phyloP scores from a whole-genome alignment of 2,113 vertebrate species.

The Colaptes auratus region DNA sequence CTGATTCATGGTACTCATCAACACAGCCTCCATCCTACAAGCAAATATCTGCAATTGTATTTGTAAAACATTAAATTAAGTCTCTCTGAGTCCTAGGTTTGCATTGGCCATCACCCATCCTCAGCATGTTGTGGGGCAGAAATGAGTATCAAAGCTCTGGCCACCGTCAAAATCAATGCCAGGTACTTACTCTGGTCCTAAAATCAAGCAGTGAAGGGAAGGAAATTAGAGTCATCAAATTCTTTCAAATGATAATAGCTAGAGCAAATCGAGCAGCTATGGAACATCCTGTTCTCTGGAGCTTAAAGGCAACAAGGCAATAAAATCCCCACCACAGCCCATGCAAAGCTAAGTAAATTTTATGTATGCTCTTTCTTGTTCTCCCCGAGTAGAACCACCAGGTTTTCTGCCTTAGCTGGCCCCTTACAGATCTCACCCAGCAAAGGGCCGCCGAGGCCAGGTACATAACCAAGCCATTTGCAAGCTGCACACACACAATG shows the following conservation, averaged over 20 bases:
- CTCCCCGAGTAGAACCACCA: not conserved
- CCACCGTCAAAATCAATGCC: slow-evolving; percentile 4
- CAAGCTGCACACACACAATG: not conserved
- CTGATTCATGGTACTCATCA: not conserved
- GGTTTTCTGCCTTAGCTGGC: not conserved
- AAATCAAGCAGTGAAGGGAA: slow-evolving; percentile 6
- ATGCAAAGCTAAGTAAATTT: slow-evolving; percentile 2
- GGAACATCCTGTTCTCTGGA: slow-evolving; percentile 16
- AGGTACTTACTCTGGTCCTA: not conserved
- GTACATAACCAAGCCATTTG: not conserved
- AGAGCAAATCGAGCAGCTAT: slow-evolving; percentile 37
- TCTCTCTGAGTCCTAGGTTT: not conserved
- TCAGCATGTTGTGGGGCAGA: not conserved
- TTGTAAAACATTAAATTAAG: not conserved
- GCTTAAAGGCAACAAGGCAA: slow-evolving; percentile 24
- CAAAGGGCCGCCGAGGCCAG: not conserved
- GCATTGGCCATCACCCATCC: not conserved
- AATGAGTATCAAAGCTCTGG: not conserved
- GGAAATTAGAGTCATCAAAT: slow-evolving; percentile 42
- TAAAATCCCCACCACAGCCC: not conserved
- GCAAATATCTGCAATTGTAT: not conserved
- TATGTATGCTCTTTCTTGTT: not conserved
- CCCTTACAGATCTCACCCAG: not conserved
- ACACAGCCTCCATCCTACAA: not conserved
- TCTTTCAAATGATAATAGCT: slow-evolving; percentile 54